Percentiles rank a stretch among this genome's conserved stretches.
phyloP scores from a whole-genome alignment of 2,888 invertebrate genomes.

The Peribatodes rhomboidaria region DNA sequence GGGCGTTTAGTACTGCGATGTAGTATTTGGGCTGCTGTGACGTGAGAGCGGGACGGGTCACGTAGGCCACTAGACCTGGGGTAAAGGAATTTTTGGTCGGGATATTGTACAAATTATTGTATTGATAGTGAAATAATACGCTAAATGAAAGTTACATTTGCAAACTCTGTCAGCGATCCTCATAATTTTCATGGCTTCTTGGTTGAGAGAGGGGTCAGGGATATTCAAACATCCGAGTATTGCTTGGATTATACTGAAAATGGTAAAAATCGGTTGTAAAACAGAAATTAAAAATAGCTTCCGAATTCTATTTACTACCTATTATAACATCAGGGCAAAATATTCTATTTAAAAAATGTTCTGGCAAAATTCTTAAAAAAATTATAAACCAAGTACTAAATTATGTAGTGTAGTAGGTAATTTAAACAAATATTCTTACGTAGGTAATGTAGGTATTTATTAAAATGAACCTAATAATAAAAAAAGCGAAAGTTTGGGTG shows the following conservation, averaged over 20 bases:
- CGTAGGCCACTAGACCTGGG: slow-evolving; percentile 86
- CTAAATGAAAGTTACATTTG: slow-evolving; percentile 86
- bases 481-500: too few species aligned
- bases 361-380: too few species aligned
- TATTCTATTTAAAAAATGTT: too few species aligned
- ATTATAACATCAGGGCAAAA: too few species aligned
- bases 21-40: slow-evolving; percentile 71
- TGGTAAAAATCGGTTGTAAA: background rate
- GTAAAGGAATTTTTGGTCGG: background rate
- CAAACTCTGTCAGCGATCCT: slow-evolving; percentile 89
- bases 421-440: too few species aligned
- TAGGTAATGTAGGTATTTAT: too few species aligned
- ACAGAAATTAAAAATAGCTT: too few species aligned
- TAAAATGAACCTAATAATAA: too few species aligned
- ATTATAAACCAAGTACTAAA: too few species aligned
- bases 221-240: slow-evolving; percentile 90
- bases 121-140: too few species aligned
- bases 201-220: slow-evolving; percentile 88
- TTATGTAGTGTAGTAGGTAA: too few species aligned
- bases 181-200: slow-evolving; percentile 90
- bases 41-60: slow-evolving; percentile 72
- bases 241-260: slow-evolving; percentile 90
- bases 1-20: slow-evolving; percentile 86
- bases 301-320: too few species aligned
- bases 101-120: background rate